Evolutionary conservation across 2,113 vertebrate genomes (phyloP), one percentile per base, ranked within the genome.

Genomic region (Apteryx owenii): DNA sequence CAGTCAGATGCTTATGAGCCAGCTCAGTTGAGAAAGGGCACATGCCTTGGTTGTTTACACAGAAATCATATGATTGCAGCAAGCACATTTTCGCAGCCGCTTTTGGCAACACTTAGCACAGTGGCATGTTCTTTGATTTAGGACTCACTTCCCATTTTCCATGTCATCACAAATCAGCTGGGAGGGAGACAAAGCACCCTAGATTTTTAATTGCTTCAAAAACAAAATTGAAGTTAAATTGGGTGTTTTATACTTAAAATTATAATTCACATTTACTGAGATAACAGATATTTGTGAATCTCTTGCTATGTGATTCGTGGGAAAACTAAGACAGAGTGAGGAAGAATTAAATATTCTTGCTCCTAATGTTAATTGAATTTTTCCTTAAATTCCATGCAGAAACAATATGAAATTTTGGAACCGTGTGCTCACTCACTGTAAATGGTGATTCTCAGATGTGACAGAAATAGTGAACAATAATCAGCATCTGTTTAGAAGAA

Each of bases 111-210:
- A 13, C 58, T 90, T 95, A 81, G 71, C 95, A 92, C 83, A 71
- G 82, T 96, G 94, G 90, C 90, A 91, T 20, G 25, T 86, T 80
- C 95, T 96, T 95, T 97, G 96, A 81, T 96, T 98, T 95, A 44
- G 83, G 95, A 92, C 90, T 29, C 62, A 40, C 76, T 93, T 95
- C 93, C 96, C 38, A 4, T 44, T 91, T 96, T 95, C 18, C 51
- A n/a, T 90, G 87, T 91, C 81, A 71, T 95, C 72, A 65, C 73
- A 73, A 76, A 95, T 78, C 84, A 62, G 18, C 36, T 81, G 15
- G 50, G 58, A 84, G 28, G 21, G 17, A 20, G 64, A 36, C 4
- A 36, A 19, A 48, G 21, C 14, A 61, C 38, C 9, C 19, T 31
- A 0, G 0, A 8, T 31, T 64, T 64, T 56, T 36, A 28, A 77